Conservation (phyloP, 2,888 invertebrate species). For the Eurois occulta region DNA sequence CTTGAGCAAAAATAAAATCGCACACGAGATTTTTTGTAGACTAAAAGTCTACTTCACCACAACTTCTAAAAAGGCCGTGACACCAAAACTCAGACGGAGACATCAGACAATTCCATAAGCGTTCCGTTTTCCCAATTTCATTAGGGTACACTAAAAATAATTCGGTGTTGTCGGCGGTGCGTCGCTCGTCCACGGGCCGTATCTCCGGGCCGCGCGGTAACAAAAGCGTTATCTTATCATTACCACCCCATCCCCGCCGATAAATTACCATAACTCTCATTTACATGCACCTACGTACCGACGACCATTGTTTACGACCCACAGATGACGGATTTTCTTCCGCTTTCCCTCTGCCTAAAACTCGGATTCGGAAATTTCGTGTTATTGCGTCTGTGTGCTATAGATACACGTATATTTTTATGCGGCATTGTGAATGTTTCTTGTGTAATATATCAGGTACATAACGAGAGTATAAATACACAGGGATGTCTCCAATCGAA, state of each 20-base stretch:
- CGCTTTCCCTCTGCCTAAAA: slow-evolving; percentile 79
- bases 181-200: slow-evolving; percentile 76
- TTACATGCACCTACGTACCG: slow-evolving; percentile 86
- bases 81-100: slow-evolving; percentile 42
- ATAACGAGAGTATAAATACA: slow-evolving; percentile 53
- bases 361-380: slow-evolving; percentile 67
- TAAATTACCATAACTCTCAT: slow-evolving; percentile 89
- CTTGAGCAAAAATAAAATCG: background rate
- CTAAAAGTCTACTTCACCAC: background rate
- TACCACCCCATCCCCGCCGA: slow-evolving; percentile 84
- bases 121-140: slow-evolving; percentile 63
- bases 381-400: slow-evolving; percentile 56
- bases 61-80: slow-evolving; percentile 34
- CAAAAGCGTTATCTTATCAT: slow-evolving; percentile 88
- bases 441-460: slow-evolving; percentile 45
- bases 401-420: slow-evolving; percentile 37
- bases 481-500: slow-evolving; percentile 52
- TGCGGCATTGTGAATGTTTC: slow-evolving; percentile 43
- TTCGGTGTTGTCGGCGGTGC: slow-evolving; percentile 65
- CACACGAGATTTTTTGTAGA: background rate
- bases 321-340: slow-evolving; percentile 89
- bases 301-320: slow-evolving; percentile 86
- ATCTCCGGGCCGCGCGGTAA: slow-evolving; percentile 81
- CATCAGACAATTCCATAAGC: slow-evolving; percentile 57
- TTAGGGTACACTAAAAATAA: slow-evolving; percentile 67